Evolutionary conservation across 2,113 vertebrate genomes (phyloP).

Genomic region (Choloepus hoffmanni): DNA sequence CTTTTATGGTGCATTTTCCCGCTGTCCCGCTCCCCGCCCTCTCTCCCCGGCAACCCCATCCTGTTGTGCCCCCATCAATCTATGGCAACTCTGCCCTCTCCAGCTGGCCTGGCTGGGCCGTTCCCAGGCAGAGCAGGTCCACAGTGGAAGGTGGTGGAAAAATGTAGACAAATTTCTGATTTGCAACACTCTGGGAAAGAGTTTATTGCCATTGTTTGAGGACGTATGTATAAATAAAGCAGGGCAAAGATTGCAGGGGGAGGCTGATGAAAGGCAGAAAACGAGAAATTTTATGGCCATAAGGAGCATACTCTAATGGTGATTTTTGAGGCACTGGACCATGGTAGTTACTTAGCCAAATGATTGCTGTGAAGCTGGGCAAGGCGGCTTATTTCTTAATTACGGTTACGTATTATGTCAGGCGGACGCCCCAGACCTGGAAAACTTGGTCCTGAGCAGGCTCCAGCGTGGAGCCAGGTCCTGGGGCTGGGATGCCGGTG

Average conservation of each 20-base stretch:
- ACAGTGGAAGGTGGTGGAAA: constrained; percentile 91
- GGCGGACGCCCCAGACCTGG: constrained; percentile 87
- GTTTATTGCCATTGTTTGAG: constrained; percentile 95
- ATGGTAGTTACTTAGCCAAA: constrained; percentile 95
- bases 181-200: constrained; percentile 97
- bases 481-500: not conserved
- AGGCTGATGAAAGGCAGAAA: constrained; percentile 97
- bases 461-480: constrained; percentile 35
- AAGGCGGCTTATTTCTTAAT: constrained; percentile 96
- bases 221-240: constrained; percentile 95
- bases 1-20: constrained; percentile 81
- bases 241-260: constrained; percentile 94
- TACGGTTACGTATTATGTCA: constrained; percentile 96
- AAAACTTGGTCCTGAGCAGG: constrained; percentile 90
- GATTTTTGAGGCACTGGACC: constrained; percentile 98
- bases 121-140: constrained; percentile 86
- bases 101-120: constrained; percentile 82
- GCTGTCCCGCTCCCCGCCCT: constrained; percentile 57
- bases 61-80: constrained; percentile 83
- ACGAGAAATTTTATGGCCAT: constrained; percentile 99
- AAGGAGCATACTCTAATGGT: constrained; percentile 98
- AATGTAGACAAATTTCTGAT: constrained; percentile 98
- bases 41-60: constrained; percentile 71
- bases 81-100: constrained; percentile 70
- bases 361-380: constrained; percentile 92